Conservation (phyloP, 1,140 invertebrate genomes). For the Whitmania pigra region DNA sequence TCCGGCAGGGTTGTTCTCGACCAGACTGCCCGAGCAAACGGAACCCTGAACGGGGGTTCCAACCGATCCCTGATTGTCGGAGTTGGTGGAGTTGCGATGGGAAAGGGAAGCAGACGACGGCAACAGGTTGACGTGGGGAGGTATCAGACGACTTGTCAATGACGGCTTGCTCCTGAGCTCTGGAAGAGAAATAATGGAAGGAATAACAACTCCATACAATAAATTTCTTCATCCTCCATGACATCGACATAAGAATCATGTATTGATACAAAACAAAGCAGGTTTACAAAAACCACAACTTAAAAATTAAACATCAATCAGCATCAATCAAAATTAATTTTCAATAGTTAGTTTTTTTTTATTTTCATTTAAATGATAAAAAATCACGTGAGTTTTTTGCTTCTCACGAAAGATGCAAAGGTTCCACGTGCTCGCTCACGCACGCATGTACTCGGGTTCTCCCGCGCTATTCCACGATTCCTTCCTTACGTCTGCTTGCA, state of each 20-base stretch:
- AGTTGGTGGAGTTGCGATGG: neutral
- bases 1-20: neutral
- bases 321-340: too few relatives aligned
- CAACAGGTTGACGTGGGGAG: slow-evolving; percentile 9
- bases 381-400: too few relatives aligned
- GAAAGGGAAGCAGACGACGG: neutral
- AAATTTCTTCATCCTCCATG: neutral
- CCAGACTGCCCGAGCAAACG: neutral
- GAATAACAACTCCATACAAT: neutral
- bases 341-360: too few relatives aligned
- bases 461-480: too few relatives aligned
- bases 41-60: neutral
- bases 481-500: too few relatives aligned
- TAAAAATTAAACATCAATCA: neutral
- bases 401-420: neutral
- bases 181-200: neutral
- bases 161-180: slow-evolving; percentile 24
- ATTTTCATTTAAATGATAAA: too few relatives aligned
- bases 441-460: neutral
- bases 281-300: neutral
- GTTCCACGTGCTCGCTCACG: neutral
- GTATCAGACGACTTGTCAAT: slow-evolving; percentile 22
- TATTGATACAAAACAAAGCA: neutral
- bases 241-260: neutral
- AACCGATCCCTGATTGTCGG: neutral